These are phyloP conservation scores for Haliclystus octoradiatus DNA, from an alignment of 30 jellyfish, hydroid and myxozoan genomes.

Conservation along the genomic window DNA sequence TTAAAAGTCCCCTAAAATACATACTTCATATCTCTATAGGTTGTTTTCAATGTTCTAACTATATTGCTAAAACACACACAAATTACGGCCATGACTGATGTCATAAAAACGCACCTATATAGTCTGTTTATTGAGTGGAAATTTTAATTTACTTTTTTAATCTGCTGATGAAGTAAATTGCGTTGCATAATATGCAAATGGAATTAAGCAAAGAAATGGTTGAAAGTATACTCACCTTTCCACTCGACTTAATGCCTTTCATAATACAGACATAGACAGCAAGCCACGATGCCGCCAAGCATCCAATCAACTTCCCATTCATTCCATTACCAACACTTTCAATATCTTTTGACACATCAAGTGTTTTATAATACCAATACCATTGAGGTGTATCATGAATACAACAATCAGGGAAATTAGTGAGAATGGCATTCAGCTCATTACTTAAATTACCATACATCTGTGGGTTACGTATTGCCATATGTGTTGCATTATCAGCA, in stretches of 20 bases:
- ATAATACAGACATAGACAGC: slow-evolving; percentile 58
- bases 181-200: no score
- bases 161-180: no score
- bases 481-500: neutral
- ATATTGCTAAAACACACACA: no score
- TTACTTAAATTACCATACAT: slow-evolving; percentile 11
- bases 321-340: slow-evolving; percentile 38
- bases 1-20: no score
- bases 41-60: no score
- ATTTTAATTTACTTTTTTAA: no score
- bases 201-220: no score
- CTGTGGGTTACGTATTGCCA: slow-evolving; percentile 1
- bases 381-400: slow-evolving; percentile 51
- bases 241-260: slow-evolving; percentile 71
- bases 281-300: slow-evolving; percentile 54
- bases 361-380: slow-evolving; percentile 55
- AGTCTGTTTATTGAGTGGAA: no score
- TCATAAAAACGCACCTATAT: no score
- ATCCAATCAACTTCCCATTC: slow-evolving; percentile 56
- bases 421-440: slow-evolving; percentile 12
- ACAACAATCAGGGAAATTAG: slow-evolving; percentile 60
- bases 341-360: slow-evolving; percentile 39
- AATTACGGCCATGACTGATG: no score
- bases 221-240: slow-evolving; percentile 64
- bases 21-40: no score